A percentile compares a stretch with the other conserved stretches of the same genome.
These are phyloP conservation scores for Amphipoea lucens DNA, from an alignment of 2,888 invertebrate species.

Conservation along the genomic window DNA sequence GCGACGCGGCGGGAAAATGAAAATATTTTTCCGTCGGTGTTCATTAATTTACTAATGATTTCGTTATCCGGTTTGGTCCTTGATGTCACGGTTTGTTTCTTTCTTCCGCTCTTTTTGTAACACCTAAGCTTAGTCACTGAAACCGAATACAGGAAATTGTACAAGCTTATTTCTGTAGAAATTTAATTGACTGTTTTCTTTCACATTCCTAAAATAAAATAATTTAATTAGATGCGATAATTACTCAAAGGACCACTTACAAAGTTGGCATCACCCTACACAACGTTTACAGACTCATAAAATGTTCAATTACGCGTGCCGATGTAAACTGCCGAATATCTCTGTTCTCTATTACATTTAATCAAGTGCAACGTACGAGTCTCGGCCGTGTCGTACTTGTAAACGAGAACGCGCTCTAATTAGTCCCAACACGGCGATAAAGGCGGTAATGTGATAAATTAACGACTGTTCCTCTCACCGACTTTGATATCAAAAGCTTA, in stretches of 20 bases:
- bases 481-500: constrained; percentile 71
- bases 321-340: constrained; percentile 56
- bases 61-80: constrained; percentile 56
- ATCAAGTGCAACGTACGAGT: constrained; percentile 54
- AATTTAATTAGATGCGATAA: constrained; percentile 34
- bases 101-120: constrained; percentile 51
- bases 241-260: constrained; percentile 30
- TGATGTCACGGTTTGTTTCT: constrained; percentile 52
- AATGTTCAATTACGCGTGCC: constrained; percentile 59
- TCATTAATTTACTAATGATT: constrained; percentile 64
- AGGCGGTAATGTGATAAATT: constrained; percentile 71
- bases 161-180: constrained; percentile 29
- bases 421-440: constrained; percentile 70
- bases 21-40: constrained; percentile 49
- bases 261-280: constrained; percentile 28
- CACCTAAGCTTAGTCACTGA: constrained; percentile 35
- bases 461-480: constrained; percentile 65
- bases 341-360: constrained; percentile 59
- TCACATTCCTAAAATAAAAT: not conserved
- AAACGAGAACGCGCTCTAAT: constrained; percentile 67
- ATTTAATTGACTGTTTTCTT: constrained; percentile 11
- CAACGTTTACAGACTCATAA: constrained; percentile 49
- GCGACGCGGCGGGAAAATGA: constrained; percentile 41
- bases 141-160: constrained; percentile 52
- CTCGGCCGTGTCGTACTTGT: constrained; percentile 57